phyloP scores from a whole-genome alignment of 2,888 invertebrate genomes.

The Steinernema carpocapsae region DNA sequence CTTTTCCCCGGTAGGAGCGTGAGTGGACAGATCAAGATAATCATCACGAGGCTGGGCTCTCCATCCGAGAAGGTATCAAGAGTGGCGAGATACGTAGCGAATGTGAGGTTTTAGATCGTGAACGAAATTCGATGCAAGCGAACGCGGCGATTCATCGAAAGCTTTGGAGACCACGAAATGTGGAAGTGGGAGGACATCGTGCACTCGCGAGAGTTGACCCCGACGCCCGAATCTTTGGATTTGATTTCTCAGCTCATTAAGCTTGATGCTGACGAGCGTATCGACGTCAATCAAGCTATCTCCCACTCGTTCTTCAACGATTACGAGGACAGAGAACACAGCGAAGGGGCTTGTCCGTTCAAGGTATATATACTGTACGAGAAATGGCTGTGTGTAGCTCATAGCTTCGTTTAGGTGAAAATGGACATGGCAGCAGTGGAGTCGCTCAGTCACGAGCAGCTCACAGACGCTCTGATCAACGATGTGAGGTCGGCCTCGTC shows the following conservation, averaged over 20 bases:
- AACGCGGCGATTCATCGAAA: slow-evolving; percentile 56
- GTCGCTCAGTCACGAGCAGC: slow-evolving; percentile 53
- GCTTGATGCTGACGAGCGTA: slow-evolving; percentile 52
- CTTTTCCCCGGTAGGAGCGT: slow-evolving; percentile 63
- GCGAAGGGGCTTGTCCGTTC: slow-evolving; percentile 58
- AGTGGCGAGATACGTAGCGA: background rate
- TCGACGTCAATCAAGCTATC: slow-evolving; percentile 57
- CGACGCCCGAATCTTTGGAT: slow-evolving; percentile 50
- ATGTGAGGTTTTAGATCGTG: slow-evolving; percentile 49
- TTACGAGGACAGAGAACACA: slow-evolving; percentile 44
- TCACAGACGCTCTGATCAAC: slow-evolving; percentile 52
- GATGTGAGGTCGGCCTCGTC: slow-evolving; percentile 57
- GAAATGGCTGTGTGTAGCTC: background rate
- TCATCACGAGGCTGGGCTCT: slow-evolving; percentile 58
- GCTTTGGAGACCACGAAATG: slow-evolving; percentile 46
- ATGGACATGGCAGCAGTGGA: slow-evolving; percentile 66
- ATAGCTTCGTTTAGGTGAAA: slow-evolving; percentile 55
- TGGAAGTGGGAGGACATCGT: slow-evolving; percentile 55
- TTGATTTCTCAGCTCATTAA: slow-evolving; percentile 53
- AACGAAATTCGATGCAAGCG: slow-evolving; percentile 60
- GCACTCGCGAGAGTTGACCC: slow-evolving; percentile 29
- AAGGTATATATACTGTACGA: no score
- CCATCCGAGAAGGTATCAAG: slow-evolving; percentile 56
- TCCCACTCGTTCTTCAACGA: slow-evolving; percentile 54
- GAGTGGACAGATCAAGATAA: slow-evolving; percentile 61